phyloP scores from a whole-genome alignment of 1,140 invertebrate genomes.

The Magallana angulata region DNA sequence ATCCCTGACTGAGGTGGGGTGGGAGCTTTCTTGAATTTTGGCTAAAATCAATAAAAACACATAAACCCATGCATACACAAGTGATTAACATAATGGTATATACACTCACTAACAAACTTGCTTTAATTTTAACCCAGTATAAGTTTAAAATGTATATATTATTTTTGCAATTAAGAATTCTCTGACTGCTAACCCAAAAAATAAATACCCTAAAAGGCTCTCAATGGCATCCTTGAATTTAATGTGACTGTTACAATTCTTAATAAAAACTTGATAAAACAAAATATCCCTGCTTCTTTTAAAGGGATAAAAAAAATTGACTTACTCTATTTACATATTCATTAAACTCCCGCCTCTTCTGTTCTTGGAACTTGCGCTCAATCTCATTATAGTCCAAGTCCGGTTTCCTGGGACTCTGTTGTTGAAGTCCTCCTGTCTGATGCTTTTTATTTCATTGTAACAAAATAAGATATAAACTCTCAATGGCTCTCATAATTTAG shows the following conservation, averaged over 20 bases:
- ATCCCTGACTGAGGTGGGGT: constrained; percentile 49
- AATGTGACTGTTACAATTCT: no score
- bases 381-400: constrained; percentile 47
- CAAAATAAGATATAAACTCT: neutral
- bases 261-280: no score
- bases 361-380: constrained; percentile 42
- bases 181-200: no score
- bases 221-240: no score
- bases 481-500: no score
- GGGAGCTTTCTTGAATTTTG: constrained; percentile 45
- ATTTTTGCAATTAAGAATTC: no score
- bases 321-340: constrained; percentile 46
- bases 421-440: constrained; percentile 7
- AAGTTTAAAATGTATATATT: no score
- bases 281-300: no score
- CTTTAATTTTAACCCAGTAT: no score
- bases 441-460: constrained; percentile 5
- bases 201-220: no score
- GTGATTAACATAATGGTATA: neutral
- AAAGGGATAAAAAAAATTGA: neutral
- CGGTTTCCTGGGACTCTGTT: constrained; percentile 10
- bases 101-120: neutral
- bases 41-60: neutral
- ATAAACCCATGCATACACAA: neutral
- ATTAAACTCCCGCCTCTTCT: constrained; percentile 48